Conservation (phyloP, 2,113 vertebrate species). For the Isurus oxyrinchus region DNA sequence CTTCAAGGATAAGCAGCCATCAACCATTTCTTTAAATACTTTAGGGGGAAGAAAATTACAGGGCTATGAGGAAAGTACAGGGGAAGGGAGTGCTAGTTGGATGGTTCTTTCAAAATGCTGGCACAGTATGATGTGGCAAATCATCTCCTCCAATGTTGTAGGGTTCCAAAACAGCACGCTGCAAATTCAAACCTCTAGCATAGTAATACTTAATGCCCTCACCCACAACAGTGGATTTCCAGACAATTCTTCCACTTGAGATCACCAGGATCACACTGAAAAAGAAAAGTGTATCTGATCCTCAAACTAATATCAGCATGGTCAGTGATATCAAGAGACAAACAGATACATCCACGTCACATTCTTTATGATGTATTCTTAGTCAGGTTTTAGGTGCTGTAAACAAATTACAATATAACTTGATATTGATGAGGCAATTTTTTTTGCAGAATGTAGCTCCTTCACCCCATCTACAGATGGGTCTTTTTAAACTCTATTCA, state of each 20-base stretch:
- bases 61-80: not conserved
- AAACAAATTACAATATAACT: not conserved
- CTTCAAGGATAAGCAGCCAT: not conserved
- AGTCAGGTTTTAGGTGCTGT: not conserved
- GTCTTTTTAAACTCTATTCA: not conserved
- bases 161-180: constrained; percentile 14
- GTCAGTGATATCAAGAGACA: not conserved
- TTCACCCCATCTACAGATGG: not conserved
- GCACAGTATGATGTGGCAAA: not conserved
- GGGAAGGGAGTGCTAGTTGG: not conserved
- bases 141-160: not conserved
- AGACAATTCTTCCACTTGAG: constrained; percentile 31
- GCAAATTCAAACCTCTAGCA: constrained; percentile 11
- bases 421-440: not conserved
- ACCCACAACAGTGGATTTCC: constrained; percentile 29
- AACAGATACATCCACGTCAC: not conserved
- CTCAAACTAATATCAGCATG: constrained; percentile 23
- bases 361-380: not conserved
- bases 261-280: constrained; percentile 33
- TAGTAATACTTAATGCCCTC: not conserved
- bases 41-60: not conserved
- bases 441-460: not conserved
- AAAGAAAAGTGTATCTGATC: constrained; percentile 36
- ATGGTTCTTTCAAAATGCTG: not conserved
- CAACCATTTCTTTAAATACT: not conserved